A percentile compares a stretch with the other conserved stretches of the same genome.
phyloP scores from a whole-genome alignment of 2,113 vertebrate species.

The Thalassarche chlororhynchos region DNA sequence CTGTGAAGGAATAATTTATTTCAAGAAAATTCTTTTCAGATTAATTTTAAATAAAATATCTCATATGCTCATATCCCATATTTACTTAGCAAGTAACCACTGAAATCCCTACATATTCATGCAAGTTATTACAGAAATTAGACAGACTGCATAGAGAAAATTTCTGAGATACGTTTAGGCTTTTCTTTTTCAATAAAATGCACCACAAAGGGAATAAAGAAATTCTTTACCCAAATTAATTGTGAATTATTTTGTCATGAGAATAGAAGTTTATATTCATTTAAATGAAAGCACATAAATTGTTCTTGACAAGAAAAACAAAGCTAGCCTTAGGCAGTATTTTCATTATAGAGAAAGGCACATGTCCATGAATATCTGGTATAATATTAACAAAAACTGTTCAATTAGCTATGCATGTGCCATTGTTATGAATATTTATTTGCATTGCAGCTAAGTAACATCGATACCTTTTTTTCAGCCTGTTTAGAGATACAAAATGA shows the following conservation, averaged over 20 bases:
- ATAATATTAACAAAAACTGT: conserved; percentile 86
- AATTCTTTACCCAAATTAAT: conserved; percentile 79
- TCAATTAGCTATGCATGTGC: conserved; percentile 84
- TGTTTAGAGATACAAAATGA: conserved; percentile 66
- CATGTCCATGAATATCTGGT: conserved; percentile 85
- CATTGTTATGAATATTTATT: conserved; percentile 85
- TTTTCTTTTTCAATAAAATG: conserved; percentile 69
- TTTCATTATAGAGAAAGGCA: conserved; percentile 85
- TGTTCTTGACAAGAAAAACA: conserved; percentile 85
- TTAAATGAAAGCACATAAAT: conserved; percentile 84
- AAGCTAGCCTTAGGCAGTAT: conserved; percentile 82
- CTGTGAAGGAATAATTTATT: not conserved
- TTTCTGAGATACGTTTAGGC: conserved; percentile 40
- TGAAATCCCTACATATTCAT: conserved; percentile 55
- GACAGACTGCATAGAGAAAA: conserved; percentile 53
- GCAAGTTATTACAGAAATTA: conserved; percentile 60
- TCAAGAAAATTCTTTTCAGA: conserved; percentile 60
- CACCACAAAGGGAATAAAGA: conserved; percentile 77
- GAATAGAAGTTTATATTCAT: conserved; percentile 82
- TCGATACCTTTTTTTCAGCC: conserved; percentile 68
- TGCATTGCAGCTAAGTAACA: conserved; percentile 63
- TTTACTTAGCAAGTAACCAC: conserved; percentile 53
- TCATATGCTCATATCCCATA: not conserved
- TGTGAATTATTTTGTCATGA: conserved; percentile 82
- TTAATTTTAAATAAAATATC: conserved; percentile 61